Percentiles rank a stretch among this genome's conserved stretches.
phyloP scores from a whole-genome alignment of 2,888 invertebrate species.

The Halocaridina rubra region DNA sequence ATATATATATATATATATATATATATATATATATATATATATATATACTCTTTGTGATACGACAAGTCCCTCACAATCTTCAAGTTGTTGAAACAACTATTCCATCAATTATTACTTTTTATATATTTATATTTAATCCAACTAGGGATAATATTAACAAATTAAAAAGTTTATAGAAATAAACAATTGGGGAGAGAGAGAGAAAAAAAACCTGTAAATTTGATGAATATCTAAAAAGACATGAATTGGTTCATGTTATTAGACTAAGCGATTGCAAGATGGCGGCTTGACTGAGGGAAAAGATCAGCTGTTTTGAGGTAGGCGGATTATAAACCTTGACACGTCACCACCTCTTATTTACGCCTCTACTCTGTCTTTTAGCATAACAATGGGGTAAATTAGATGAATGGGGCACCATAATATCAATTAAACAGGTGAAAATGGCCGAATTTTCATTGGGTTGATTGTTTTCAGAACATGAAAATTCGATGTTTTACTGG shows the following conservation, averaged over 20 bases:
- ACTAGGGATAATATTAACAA: neutral
- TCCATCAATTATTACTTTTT: neutral
- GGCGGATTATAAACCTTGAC: conserved; percentile 13
- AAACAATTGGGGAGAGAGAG: neutral
- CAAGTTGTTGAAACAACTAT: too few species aligned
- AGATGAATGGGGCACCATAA: neutral
- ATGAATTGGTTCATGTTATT: neutral
- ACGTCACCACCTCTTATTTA: conserved; percentile 32
- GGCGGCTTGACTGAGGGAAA: conserved; percentile 10
- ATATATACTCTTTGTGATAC: neutral
- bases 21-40: neutral
- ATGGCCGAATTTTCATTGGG: neutral
- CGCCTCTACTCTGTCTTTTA: too few species aligned
- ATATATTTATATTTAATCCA: conserved; percentile 26
- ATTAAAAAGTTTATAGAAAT: neutral
- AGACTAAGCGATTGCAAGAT: conserved; percentile 17
- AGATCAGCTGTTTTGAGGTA: conserved; percentile 45
- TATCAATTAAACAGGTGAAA: neutral
- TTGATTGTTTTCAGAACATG: neutral
- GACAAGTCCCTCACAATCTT: too few species aligned
- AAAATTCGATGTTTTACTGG: neutral
- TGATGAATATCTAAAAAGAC: neutral
- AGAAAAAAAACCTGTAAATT: too few species aligned
- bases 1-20: conserved; percentile 2
- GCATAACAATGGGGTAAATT: neutral